phyloP scores from a whole-genome alignment of 2,113 vertebrate genomes.

The Alouatta palliata region DNA sequence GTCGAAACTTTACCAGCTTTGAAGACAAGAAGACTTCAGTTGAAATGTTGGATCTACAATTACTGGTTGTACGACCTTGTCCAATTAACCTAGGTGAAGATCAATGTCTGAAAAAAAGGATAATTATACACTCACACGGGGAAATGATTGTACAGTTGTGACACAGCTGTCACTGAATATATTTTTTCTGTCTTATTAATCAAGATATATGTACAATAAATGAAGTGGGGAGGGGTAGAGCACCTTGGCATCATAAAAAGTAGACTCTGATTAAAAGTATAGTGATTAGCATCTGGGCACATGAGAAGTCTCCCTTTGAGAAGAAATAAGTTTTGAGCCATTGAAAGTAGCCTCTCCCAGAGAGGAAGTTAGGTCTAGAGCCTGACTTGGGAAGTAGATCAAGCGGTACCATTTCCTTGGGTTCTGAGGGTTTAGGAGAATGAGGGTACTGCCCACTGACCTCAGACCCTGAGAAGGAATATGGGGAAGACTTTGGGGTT shows the following conservation, averaged over 20 bases:
- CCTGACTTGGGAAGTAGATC: not conserved
- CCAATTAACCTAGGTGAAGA: constrained; percentile 28
- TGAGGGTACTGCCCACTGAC: not conserved
- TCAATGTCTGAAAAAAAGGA: constrained; percentile 3
- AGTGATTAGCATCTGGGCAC: not conserved
- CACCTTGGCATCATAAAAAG: constrained; percentile 2
- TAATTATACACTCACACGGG: not conserved
- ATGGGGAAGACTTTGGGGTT: not conserved
- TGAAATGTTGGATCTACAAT: not conserved
- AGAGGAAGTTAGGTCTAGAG: not conserved
- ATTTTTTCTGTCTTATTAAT: constrained; percentile 29
- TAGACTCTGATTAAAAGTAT: not conserved
- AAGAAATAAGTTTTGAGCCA: not conserved
- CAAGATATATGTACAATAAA: constrained; percentile 6
- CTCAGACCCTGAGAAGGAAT: not conserved
- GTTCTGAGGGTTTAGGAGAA: not conserved
- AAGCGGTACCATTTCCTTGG: not conserved
- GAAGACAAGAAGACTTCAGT: not conserved
- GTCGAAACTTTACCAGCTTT: not conserved
- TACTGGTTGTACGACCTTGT: constrained; percentile 11
- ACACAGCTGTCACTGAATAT: not conserved
- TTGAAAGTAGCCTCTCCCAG: not conserved
- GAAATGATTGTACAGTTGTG: not conserved
- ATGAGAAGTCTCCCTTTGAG: not conserved
- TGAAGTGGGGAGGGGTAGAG: not conserved